Conservation (phyloP, 2,113 vertebrate species). For the Microcebus jonahi region DNA sequence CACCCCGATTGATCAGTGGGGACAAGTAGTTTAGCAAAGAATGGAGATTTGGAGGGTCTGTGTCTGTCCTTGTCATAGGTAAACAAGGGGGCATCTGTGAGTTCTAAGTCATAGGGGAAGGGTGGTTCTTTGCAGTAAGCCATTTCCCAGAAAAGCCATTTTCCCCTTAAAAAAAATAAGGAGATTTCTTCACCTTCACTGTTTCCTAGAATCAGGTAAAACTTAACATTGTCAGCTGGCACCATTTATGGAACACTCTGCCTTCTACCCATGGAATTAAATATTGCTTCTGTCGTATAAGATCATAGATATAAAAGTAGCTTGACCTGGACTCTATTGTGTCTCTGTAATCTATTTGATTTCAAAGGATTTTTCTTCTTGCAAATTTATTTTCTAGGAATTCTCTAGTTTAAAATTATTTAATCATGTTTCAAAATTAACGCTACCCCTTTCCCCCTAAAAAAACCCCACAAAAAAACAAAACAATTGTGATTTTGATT, state of each 20-base stretch:
- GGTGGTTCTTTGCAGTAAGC: background rate
- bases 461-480: background rate
- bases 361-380: constrained; percentile 35
- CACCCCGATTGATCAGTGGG: background rate
- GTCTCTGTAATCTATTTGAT: constrained; percentile 23
- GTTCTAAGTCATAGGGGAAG: background rate
- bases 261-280: background rate
- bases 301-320: background rate
- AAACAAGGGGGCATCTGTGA: background rate
- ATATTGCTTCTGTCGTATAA: background rate
- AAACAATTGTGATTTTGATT: constrained; percentile 42
- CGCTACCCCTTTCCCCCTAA: background rate
- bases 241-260: background rate
- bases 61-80: background rate
- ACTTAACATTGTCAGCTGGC: background rate
- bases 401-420: constrained; percentile 25
- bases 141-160: background rate
- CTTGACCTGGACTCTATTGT: background rate
- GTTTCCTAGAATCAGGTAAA: constrained; percentile 1
- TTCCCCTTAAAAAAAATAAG: background rate
- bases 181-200: background rate
- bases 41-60: background rate
- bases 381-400: constrained; percentile 13
- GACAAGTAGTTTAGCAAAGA: background rate
- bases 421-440: constrained; percentile 35